Conservation (phyloP, 2,797 vertebrate genomes). For the Discoglossus pictus region DNA sequence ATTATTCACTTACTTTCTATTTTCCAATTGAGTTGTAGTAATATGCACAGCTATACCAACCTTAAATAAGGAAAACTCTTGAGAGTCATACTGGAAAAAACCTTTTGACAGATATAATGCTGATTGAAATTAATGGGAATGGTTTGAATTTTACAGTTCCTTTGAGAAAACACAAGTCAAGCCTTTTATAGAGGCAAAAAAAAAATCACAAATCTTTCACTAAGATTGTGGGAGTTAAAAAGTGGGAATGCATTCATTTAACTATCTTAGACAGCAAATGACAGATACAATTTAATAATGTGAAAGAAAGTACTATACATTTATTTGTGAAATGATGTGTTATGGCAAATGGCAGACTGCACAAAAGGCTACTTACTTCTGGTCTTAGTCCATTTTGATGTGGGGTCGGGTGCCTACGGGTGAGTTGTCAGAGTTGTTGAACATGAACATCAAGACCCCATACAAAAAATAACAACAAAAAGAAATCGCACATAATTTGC, state of each 20-base stretch:
- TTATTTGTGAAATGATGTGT: conserved; percentile 63
- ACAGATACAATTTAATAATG: conserved; percentile 50
- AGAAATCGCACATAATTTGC: conserved; percentile 47
- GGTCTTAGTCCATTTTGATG: conserved; percentile 53
- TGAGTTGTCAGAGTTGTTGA: conserved; percentile 51
- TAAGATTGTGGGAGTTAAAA: conserved; percentile 31
- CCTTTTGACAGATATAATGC: conserved; percentile 28
- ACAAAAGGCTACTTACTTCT: conserved; percentile 49
- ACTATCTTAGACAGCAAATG: conserved; percentile 31
- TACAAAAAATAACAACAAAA: conserved; percentile 57
- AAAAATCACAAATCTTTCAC: conserved; percentile 27
- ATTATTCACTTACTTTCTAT: conserved; percentile 40
- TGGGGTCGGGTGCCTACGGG: conserved; percentile 49
- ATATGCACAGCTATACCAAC: conserved; percentile 24
- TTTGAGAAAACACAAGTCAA: conserved; percentile 46
- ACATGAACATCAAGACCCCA: conserved; percentile 45
- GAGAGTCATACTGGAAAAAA: conserved; percentile 22
- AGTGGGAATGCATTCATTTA: conserved; percentile 23
- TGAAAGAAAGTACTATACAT: conserved; percentile 55
- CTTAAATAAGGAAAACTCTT: conserved; percentile 23
- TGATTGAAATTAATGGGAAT: conserved; percentile 49
- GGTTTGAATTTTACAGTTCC: conserved; percentile 55
- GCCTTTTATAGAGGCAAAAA: conserved; percentile 10
- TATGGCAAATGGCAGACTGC: conserved; percentile 62
- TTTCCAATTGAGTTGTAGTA: conserved; percentile 28